Evolutionary conservation across 2,113 vertebrate genomes (phyloP), one percentile per base, ranked within the genome.

Genomic region (Marcusenius ussheri): DNA sequence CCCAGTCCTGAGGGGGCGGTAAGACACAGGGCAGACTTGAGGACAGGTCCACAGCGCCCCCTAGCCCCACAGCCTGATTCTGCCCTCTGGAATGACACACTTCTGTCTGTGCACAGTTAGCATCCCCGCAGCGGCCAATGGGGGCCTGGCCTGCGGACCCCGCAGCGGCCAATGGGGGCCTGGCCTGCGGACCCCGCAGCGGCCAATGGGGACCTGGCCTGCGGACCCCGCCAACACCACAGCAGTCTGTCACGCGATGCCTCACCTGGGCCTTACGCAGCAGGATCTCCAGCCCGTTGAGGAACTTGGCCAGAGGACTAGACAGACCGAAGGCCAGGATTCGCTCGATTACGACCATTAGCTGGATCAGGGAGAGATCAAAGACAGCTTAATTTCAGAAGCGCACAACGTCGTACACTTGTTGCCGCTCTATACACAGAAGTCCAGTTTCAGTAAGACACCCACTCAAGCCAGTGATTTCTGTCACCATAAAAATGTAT

Each of bases 281-380:
- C 89, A 99, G 96, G 91, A 99, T 98, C 95, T 99, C 98, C 93
- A 99, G 94, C 10, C 98, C 98, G 31, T 98, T 98, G n/a, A 99
- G 94, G 90, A 99, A 97, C 93, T 99, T 99, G 7, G 98, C 97
- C 77, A 99, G 94, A 8, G 98, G 97, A 93, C 98, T 97, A 89
- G 97, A 97, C 88, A 99, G 96, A 13, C 97, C 96, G 92, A 99
- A 99, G 88, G 95, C 93, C 92, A 89, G 88, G 91, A 99, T 98
- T 93, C 98, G 96, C 92, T 98, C 97, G 10, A 98, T 95, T 51
- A 99, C 97, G 87, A 97, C 95, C 66, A 95, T 94, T 5, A 99
- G 95, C 98, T 99, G 93, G 4, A 93, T 88, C 91, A 91, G 0
- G 92, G 35, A 27, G 9, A 56, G 51, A 53, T 19, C 62, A 90